Evolutionary conservation across 2,797 vertebrate genomes (phyloP).

Genomic region (Toxotes lorentzi): DNA sequence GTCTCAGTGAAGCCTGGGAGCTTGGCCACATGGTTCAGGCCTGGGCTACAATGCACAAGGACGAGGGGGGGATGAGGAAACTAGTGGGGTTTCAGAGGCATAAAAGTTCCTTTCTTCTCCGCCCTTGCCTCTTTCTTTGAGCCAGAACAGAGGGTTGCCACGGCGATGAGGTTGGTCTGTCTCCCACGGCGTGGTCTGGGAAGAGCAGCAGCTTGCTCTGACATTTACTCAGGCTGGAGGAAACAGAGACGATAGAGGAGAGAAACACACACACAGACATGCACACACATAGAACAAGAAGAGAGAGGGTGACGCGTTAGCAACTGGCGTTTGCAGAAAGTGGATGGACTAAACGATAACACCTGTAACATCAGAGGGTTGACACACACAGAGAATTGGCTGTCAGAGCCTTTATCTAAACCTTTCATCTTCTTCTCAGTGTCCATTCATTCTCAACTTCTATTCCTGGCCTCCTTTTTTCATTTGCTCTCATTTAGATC

Average conservation of each 20-base stretch:
- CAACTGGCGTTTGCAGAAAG: slow-evolving; percentile 55
- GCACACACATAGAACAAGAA: slow-evolving; percentile 28
- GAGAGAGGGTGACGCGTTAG: slow-evolving; percentile 39
- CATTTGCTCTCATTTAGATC: slow-evolving; percentile 65
- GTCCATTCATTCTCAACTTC: slow-evolving; percentile 61
- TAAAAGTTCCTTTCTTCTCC: slow-evolving; percentile 85
- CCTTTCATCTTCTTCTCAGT: slow-evolving; percentile 61
- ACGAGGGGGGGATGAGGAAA: slow-evolving; percentile 69
- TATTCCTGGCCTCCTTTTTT: slow-evolving; percentile 57
- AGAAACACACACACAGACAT: slow-evolving; percentile 51
- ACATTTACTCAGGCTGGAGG: slow-evolving; percentile 84
- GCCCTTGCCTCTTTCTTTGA: slow-evolving; percentile 80
- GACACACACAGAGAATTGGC: slow-evolving; percentile 68
- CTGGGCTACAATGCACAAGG: slow-evolving; percentile 77
- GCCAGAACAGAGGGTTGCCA: slow-evolving; percentile 86
- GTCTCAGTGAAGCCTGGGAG: slow-evolving; percentile 80
- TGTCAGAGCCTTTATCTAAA: slow-evolving; percentile 65
- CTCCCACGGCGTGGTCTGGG: slow-evolving; percentile 86
- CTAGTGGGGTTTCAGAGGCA: slow-evolving; percentile 76
- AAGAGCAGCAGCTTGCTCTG: slow-evolving; percentile 88
- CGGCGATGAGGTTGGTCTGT: slow-evolving; percentile 86
- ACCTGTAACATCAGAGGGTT: slow-evolving; percentile 77
- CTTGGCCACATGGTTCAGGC: slow-evolving; percentile 83
- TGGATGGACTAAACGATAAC: slow-evolving; percentile 64
- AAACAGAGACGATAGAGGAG: slow-evolving; percentile 74